Evolutionary conservation across 2,113 vertebrate species (phyloP).

Genomic region (Suricata suricatta): DNA sequence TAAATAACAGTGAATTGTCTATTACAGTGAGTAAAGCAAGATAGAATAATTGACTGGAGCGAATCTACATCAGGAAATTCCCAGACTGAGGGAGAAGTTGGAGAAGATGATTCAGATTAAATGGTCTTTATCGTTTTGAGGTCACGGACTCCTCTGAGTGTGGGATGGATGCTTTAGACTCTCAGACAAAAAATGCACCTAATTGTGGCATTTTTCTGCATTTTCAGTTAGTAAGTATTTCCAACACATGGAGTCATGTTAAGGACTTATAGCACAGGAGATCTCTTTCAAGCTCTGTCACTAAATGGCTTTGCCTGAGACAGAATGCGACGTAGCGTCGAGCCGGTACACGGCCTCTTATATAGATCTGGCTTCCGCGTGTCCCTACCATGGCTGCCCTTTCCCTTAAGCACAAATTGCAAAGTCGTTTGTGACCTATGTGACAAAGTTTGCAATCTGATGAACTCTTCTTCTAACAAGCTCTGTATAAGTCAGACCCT

Average conservation of each 20-base stretch:
- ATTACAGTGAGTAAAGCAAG: background rate
- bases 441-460: background rate
- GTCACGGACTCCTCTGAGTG: background rate
- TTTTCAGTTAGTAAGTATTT: background rate
- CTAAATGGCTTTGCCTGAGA: background rate
- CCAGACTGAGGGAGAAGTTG: background rate
- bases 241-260: background rate
- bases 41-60: background rate
- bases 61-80: background rate
- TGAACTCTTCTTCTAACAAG: background rate
- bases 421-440: background rate
- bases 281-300: background rate
- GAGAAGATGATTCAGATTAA: background rate
- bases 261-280: background rate
- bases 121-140: background rate
- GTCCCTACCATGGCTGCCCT: background rate
- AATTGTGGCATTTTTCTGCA: no score
- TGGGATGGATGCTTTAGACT: background rate
- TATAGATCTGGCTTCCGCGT: background rate
- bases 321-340: background rate
- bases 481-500: background rate
- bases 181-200: background rate
- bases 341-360: background rate
- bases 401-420: background rate
- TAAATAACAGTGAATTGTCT: background rate